Evolutionary conservation across 2,888 invertebrate species (phyloP), one percentile per base, ranked within the genome.

Genomic region (Embidobia sp.): DNA sequence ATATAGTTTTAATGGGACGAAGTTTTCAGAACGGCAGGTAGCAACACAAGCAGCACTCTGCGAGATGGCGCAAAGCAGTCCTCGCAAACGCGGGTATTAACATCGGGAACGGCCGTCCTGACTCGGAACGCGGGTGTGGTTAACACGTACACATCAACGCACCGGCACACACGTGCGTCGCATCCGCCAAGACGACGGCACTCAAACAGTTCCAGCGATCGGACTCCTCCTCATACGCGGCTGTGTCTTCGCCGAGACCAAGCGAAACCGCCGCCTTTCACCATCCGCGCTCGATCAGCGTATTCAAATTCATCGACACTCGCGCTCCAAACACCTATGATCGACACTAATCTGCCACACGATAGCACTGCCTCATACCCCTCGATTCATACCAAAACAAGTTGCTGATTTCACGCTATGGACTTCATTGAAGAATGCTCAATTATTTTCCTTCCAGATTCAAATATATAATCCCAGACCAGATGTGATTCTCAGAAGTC

Each of bases 61-160:
- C n/a, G n/a, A n/a, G n/a, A n/a, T n/a, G n/a, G n/a, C n/a, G n/a
- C n/a, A n/a, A n/a, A n/a, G n/a, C n/a, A n/a, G n/a, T n/a, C n/a
- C n/a, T n/a, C n/a, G n/a, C n/a, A n/a, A n/a, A n/a, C n/a, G n/a
- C 27, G 64, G 53, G 73, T 76, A 78, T 55, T 78, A 79, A 69
- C 79, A 79, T 79, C 59, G 61, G 46, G 35, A 70, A 44, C 72
- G 75, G 69, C 76, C 79, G 76, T 77, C 76, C 77, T 70, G 79
- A 49, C 35, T 42, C 33, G 33, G 31, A 33, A 51, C 64, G 61
- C 79, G 77, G 79, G 79, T 77, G 79, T 70, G 79, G 73, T 64
- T 73, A 44, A 59, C 76, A 53, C 73, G 61, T 57, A 63, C 48
- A 55, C 69, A 53, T 64, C 59, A 59, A 48, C 73, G 59, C 57